Conservation (phyloP, 2,113 vertebrate species). For the Stigmatopora argus region DNA sequence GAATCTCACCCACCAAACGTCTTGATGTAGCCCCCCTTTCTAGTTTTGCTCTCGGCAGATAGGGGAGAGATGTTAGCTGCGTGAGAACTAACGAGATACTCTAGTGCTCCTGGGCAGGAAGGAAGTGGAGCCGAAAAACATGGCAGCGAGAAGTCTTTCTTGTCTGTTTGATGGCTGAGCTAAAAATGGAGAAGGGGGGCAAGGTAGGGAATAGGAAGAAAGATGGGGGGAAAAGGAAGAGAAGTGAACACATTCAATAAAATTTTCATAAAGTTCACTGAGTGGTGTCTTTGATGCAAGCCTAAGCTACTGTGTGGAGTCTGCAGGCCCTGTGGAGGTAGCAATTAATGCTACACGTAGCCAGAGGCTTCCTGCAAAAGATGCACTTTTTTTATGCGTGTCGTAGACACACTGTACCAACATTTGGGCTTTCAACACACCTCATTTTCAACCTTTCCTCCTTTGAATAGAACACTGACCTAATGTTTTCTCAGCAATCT, state of each 20-base stretch:
- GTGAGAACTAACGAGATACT: slow-evolving; percentile 69
- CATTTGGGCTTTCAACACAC: slow-evolving; percentile 29
- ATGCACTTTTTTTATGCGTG: slow-evolving; percentile 30
- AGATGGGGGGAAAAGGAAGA: slow-evolving; percentile 53
- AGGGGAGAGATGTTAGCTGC: slow-evolving; percentile 54
- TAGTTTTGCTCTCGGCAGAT: slow-evolving; percentile 69
- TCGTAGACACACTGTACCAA: slow-evolving; percentile 44
- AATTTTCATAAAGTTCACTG: slow-evolving; percentile 76
- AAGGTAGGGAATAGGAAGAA: slow-evolving; percentile 65
- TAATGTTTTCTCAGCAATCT: not conserved
- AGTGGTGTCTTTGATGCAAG: slow-evolving; percentile 74
- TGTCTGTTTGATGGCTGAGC: slow-evolving; percentile 66
- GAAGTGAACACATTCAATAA: slow-evolving; percentile 73
- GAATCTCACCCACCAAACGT: slow-evolving; percentile 46
- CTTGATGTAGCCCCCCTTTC: slow-evolving; percentile 31
- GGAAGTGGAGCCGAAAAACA: slow-evolving; percentile 69
- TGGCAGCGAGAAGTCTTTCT: slow-evolving; percentile 64
- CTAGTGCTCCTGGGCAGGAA: slow-evolving; percentile 73
- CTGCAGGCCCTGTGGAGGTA: slow-evolving; percentile 68
- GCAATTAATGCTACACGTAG: slow-evolving; percentile 72
- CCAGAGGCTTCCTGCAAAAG: slow-evolving; percentile 47
- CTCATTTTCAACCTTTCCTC: not conserved
- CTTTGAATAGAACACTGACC: slow-evolving; percentile 5
- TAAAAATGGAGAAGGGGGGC: slow-evolving; percentile 40
- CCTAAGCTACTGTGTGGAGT: slow-evolving; percentile 56